Base-by-base conservation (phyloP, 2,797 vertebrate genomes). In the Dicrostonyx torquatus region DNA sequence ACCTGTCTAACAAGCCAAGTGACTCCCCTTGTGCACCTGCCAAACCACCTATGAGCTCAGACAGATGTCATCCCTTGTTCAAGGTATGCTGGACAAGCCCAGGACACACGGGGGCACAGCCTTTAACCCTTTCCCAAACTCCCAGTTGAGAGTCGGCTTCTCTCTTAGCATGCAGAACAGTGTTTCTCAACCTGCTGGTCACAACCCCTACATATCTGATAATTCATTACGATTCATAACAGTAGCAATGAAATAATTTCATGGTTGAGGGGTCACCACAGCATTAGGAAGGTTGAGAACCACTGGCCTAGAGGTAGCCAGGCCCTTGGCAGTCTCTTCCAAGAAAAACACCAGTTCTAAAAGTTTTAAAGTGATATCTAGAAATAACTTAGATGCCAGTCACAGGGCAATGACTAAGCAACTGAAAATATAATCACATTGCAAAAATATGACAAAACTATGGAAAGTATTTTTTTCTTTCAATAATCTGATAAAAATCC, bases 61-160 rank as follows among this genome's bases (percentile, higher is more conserved):
- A 20, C 79, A 0, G 80, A 5, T 8, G 15, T 58, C 70, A 12
- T 5, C 13, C 29, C 68, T 17, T 62, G 60, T 66, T 72, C 82
- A 60, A 62, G 66, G 72, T 29, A 40, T 0, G 5, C 53, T 26
- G 34, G 53, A 45, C 0, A 2, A 9, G 1, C 29, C 40, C 8
- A 10, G 24, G 53, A 11, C 55, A 13, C n/a, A 2, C 0, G 14
- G 4, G 22, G 18, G 24, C n/a, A 29, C 24, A 2, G 11, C 40
- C 62, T 45, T 64, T 50, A 40, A 13, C 22, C 53, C 2, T 4
- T 31, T 22, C 50, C 43, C 7, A 40, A 45, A 1, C 31, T 4
- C 24, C 26, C 79, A 14, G 83, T 72, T 50, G 4, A 29, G 7
- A 8, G 7, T 6, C 26, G 45, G 64, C 20, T 13, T 43, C 34